Percentiles rank a stretch among this genome's conserved stretches.
Evolutionary conservation across 2,888 invertebrate genomes (phyloP).

Genomic region (Cephalotes varians): DNA sequence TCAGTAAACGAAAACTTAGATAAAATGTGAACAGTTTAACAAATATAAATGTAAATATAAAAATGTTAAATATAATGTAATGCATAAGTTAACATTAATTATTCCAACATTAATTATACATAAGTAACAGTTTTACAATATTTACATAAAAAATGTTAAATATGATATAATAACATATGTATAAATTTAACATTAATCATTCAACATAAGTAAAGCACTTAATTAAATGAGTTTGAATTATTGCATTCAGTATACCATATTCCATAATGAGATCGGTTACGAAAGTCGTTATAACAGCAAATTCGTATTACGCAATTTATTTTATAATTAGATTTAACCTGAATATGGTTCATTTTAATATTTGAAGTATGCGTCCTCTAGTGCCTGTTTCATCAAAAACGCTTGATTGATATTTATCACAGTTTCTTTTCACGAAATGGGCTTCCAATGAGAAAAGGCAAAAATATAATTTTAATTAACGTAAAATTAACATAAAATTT

Average conservation of each 20-base stretch:
- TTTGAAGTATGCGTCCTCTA: not conserved
- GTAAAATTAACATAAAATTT: too few relatives aligned
- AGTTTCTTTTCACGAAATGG: not conserved
- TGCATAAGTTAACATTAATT: slow-evolving; percentile 8
- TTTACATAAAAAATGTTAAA: not conserved
- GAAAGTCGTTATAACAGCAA: slow-evolving; percentile 17
- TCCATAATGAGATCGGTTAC: slow-evolving; percentile 5
- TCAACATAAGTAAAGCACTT: not conserved
- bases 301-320: slow-evolving; percentile 22
- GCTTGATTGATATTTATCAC: not conserved
- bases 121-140: not conserved
- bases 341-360: not conserved
- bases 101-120: too few relatives aligned
- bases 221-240: slow-evolving; percentile 10
- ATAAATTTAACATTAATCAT: slow-evolving; percentile 12
- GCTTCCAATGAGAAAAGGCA: not conserved
- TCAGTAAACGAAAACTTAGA: not conserved
- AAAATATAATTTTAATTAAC: not conserved
- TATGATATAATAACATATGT: not conserved
- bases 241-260: slow-evolving; percentile 5
- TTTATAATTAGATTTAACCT: slow-evolving; percentile 11
- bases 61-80: not conserved
- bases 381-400: not conserved
- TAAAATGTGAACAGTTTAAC: not conserved
- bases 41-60: not conserved